These are phyloP conservation scores for Arnoldichthys spilopterus DNA, from an alignment of 2,797 vertebrate genomes.

Conservation along the genomic window DNA sequence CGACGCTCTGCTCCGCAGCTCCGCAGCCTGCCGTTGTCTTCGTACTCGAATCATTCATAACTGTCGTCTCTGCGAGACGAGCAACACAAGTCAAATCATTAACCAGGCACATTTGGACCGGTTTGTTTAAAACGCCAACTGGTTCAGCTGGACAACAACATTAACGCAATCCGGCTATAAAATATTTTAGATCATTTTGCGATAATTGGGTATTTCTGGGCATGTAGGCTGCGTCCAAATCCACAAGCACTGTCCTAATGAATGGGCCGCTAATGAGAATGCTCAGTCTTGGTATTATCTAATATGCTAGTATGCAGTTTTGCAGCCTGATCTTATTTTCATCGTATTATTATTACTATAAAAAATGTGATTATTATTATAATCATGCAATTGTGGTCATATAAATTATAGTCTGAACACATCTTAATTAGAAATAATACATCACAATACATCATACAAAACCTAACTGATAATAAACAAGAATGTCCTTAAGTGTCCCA, in stretches of 20 bases:
- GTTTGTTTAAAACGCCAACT: background rate
- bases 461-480: background rate
- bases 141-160: background rate
- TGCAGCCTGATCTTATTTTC: background rate
- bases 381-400: too few species aligned
- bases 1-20: slow-evolving; percentile 13
- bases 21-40: background rate
- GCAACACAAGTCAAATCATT: too few species aligned
- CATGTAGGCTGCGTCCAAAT: background rate
- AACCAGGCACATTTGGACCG: background rate
- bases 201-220: background rate
- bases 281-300: background rate
- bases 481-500: background rate
- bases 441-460: too few species aligned
- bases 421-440: background rate
- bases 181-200: too few species aligned
- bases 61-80: slow-evolving; percentile 4
- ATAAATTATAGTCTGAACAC: too few species aligned
- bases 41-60: slow-evolving; percentile 50
- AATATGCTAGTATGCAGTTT: background rate
- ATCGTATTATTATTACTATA: too few species aligned
- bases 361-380: too few species aligned
- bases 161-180: too few species aligned
- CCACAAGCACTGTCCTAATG: background rate
- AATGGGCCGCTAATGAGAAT: background rate